A percentile compares a stretch with the other conserved stretches of the same genome.
Evolutionary conservation across 2,888 invertebrate genomes (phyloP).

Genomic region (Phalera bucephala): DNA sequence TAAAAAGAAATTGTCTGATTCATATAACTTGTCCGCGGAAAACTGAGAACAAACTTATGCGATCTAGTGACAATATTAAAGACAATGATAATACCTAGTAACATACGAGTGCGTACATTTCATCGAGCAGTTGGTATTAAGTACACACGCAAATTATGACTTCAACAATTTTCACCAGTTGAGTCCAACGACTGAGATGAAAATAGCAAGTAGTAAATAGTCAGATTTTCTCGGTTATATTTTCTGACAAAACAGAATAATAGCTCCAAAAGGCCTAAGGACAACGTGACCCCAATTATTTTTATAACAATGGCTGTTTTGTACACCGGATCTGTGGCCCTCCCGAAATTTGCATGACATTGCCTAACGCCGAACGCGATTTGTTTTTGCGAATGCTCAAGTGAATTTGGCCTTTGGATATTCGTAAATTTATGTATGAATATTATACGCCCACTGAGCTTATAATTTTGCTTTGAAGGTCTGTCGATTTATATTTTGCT

Average conservation of each 20-base stretch:
- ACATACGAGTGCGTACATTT: no score
- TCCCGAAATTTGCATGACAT: slow-evolving; percentile 70
- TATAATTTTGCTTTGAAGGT: slow-evolving; percentile 4
- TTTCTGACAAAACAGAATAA: slow-evolving; percentile 40
- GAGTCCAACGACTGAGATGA: no score
- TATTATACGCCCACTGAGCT: slow-evolving; percentile 37
- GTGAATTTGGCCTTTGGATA: slow-evolving; percentile 42
- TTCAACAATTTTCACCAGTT: no score
- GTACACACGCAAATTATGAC: no score
- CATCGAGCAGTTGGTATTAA: no score
- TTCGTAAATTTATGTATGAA: slow-evolving; percentile 52
- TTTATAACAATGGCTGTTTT: slow-evolving; percentile 71
- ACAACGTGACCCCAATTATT: slow-evolving; percentile 69
- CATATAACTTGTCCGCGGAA: no score
- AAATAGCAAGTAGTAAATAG: slow-evolving; percentile 26
- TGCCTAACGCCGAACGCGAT: slow-evolving; percentile 60
- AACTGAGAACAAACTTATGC: no score
- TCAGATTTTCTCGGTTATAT: slow-evolving; percentile 32
- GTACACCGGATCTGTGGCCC: slow-evolving; percentile 53
- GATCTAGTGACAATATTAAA: no score
- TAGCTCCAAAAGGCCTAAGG: slow-evolving; percentile 50
- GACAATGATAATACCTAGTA: no score
- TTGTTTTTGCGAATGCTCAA: slow-evolving; percentile 59
- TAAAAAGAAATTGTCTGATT: no score
- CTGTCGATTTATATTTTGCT: background rate